phyloP scores from a whole-genome alignment of 1,140 invertebrate genomes.

The Drosophila trapezifrons region DNA sequence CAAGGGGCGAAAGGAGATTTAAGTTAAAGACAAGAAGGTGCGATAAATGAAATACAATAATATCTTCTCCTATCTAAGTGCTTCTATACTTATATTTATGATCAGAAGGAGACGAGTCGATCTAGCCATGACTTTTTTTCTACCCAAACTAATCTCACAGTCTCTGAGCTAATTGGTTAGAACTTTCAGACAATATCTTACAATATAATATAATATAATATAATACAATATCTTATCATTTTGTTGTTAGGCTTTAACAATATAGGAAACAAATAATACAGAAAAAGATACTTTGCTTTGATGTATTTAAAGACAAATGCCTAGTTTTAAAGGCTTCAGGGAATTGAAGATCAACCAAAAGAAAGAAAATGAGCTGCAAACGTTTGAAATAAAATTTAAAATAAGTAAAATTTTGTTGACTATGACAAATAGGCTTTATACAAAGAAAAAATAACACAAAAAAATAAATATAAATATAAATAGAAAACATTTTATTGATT shows the following conservation, averaged over 20 bases:
- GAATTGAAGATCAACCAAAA: neutral
- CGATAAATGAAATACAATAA: too few relatives aligned
- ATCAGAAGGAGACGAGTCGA: neutral
- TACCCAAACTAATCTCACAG: neutral
- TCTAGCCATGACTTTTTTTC: neutral
- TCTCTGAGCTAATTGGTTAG: too few relatives aligned
- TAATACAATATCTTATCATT: too few relatives aligned
- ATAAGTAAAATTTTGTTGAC: constrained; percentile 5
- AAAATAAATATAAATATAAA: neutral
- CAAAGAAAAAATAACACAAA: neutral
- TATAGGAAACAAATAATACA: too few relatives aligned
- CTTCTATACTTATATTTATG: neutral
- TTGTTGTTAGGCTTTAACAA: too few relatives aligned
- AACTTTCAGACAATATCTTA: too few relatives aligned
- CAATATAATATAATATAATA: too few relatives aligned
- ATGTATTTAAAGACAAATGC: constrained; percentile 15
- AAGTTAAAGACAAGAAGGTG: neutral
- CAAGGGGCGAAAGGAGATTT: neutral
- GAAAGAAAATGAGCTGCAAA: neutral
- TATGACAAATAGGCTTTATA: constrained; percentile 13
- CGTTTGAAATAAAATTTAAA: constrained; percentile 7
- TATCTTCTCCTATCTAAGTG: neutral
- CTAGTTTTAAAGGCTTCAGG: neutral
- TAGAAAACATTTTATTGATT: neutral
- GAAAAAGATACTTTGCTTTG: neutral